Percentiles rank a stretch among this genome's conserved stretches.
Evolutionary conservation across 2,888 invertebrate species (phyloP).

Genomic region (Patella caerulea): DNA sequence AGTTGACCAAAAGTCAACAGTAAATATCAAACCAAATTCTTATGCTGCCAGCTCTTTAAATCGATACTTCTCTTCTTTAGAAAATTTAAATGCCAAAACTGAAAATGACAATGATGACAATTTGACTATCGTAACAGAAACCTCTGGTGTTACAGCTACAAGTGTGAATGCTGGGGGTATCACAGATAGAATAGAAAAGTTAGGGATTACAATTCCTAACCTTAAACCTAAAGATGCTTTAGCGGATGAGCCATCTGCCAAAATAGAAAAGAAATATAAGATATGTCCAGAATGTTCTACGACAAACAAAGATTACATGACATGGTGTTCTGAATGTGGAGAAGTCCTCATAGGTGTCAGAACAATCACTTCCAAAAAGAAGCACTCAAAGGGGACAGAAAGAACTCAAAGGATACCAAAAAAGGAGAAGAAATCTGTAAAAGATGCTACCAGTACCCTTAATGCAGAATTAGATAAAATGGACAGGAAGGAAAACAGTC

Average conservation of each 20-base stretch:
- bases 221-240: constrained; percentile 31
- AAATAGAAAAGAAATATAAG: constrained; percentile 42
- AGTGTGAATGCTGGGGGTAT: constrained; percentile 56
- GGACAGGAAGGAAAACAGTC: background rate
- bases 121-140: constrained; percentile 22
- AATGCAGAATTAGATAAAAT: background rate
- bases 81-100: constrained; percentile 36
- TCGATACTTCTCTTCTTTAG: constrained; percentile 55
- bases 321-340: constrained; percentile 64
- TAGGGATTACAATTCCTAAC: constrained; percentile 55
- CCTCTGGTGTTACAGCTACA: constrained; percentile 42
- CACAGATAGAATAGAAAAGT: constrained; percentile 53
- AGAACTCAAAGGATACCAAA: constrained; percentile 1
- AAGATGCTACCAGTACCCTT: background rate
- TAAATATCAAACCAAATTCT: constrained; percentile 40
- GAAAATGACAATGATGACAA: constrained; percentile 18
- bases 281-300: constrained; percentile 61
- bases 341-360: constrained; percentile 62
- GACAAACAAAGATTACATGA: constrained; percentile 61
- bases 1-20: constrained; percentile 36
- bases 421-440: background rate
- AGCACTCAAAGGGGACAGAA: constrained; percentile 35
- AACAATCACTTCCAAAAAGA: constrained; percentile 47
- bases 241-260: constrained; percentile 22
- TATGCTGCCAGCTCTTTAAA: constrained; percentile 54